Evolutionary conservation across 2,888 invertebrate genomes (phyloP).

Genomic region (Trichogramma dendrolimi): DNA sequence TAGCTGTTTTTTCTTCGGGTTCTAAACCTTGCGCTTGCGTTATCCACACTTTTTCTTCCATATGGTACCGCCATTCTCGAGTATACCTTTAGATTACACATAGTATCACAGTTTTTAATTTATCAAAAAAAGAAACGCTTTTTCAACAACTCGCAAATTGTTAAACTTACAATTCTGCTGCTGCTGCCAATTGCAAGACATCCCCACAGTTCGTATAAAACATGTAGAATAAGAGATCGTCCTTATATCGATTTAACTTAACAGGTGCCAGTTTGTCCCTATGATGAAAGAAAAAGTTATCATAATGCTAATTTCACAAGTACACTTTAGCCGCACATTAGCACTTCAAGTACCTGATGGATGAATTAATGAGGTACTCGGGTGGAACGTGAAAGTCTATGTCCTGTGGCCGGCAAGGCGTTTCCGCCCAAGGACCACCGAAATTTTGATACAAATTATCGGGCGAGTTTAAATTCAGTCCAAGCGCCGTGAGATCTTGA

Average conservation of each 20-base stretch:
- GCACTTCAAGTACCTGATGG: slow-evolving; percentile 65
- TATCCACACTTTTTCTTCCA: slow-evolving; percentile 98
- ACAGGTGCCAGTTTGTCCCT: slow-evolving; percentile 92
- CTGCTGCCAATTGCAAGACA: slow-evolving; percentile 95
- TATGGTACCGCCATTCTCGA: slow-evolving; percentile 99
- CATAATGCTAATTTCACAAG: neutral
- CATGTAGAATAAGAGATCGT: slow-evolving; percentile 97
- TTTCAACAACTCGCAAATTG: neutral
- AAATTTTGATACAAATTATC: slow-evolving; percentile 98
- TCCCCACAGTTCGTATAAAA: slow-evolving; percentile 99
- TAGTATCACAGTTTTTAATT: slow-evolving; percentile 1
- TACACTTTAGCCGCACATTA: neutral
- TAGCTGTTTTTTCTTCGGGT: slow-evolving; percentile 89
- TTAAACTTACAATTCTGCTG: slow-evolving; percentile 87
- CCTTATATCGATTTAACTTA: slow-evolving; percentile 94
- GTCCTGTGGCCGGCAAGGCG: slow-evolving; percentile 96
- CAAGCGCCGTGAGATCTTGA: slow-evolving; percentile 95
- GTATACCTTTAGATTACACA: slow-evolving; percentile 68
- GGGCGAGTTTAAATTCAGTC: slow-evolving; percentile 96
- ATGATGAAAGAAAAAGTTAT: slow-evolving; percentile 16
- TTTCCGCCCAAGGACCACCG: slow-evolving; percentile 98
- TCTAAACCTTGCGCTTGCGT: slow-evolving; percentile 94
- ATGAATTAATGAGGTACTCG: slow-evolving; percentile 96
- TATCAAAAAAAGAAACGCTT: neutral
- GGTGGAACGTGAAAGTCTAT: slow-evolving; percentile 97